phyloP scores from a whole-genome alignment of 2,888 invertebrate species.

The Leuctra nigra region DNA sequence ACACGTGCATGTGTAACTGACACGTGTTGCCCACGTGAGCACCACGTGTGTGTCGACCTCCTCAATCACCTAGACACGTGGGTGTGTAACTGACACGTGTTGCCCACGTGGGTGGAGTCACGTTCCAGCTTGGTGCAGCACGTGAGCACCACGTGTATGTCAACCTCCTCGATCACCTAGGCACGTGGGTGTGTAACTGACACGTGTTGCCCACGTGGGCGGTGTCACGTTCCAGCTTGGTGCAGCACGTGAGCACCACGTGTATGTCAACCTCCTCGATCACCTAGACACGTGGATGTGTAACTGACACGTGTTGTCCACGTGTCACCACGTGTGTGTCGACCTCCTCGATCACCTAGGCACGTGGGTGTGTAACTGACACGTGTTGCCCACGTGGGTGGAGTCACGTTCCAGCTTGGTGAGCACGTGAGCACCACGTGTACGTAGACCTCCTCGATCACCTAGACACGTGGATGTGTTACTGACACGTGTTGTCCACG shows the following conservation, averaged over 20 bases:
- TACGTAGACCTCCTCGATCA: slow-evolving; percentile 35
- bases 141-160: slow-evolving; percentile 33
- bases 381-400: slow-evolving; percentile 30
- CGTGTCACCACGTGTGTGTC: slow-evolving; percentile 34
- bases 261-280: slow-evolving; percentile 36
- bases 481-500: too few species aligned
- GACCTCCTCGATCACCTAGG: slow-evolving; percentile 35
- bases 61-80: slow-evolving; percentile 33
- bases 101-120: slow-evolving; percentile 30
- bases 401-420: slow-evolving; percentile 32
- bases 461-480: slow-evolving; percentile 30
- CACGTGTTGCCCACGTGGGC: too few species aligned
- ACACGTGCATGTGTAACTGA: neutral
- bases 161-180: slow-evolving; percentile 36
- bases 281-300: slow-evolving; percentile 29
- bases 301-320: neutral
- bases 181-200: too few species aligned
- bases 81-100: too few species aligned
- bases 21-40: slow-evolving; percentile 10
- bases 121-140: slow-evolving; percentile 33
- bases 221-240: slow-evolving; percentile 32
- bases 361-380: too few species aligned
- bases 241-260: slow-evolving; percentile 32
- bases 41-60: slow-evolving; percentile 35
- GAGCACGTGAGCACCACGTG: slow-evolving; percentile 32